These are phyloP conservation scores for Octopus bimaculoides DNA, from an alignment of 1,140 invertebrate genomes.

Conservation along the genomic window DNA sequence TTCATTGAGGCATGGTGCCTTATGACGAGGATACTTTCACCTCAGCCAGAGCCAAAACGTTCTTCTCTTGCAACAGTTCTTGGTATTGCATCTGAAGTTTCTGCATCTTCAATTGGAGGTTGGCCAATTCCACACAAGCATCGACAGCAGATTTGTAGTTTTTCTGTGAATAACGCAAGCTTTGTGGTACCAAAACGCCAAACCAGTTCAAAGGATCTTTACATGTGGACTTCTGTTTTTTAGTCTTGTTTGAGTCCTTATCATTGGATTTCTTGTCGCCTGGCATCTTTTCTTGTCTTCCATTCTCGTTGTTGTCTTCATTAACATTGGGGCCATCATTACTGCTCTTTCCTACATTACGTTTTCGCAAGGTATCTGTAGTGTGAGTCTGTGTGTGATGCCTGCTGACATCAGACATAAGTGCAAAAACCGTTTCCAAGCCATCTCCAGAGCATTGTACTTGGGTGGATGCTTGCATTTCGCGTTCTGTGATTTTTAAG, in stretches of 20 bases:
- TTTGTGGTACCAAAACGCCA: constrained; percentile 46
- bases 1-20: too few species aligned
- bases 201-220: constrained; percentile 45
- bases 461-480: constrained; percentile 27
- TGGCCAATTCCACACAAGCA: constrained; percentile 23
- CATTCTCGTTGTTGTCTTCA: not conserved
- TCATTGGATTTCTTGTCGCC: not conserved
- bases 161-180: constrained; percentile 35
- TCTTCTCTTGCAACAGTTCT: not conserved
- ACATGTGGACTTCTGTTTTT: not conserved
- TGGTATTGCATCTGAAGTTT: not conserved
- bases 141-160: constrained; percentile 32
- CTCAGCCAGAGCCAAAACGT: not conserved
- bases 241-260: constrained; percentile 25
- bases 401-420: not conserved
- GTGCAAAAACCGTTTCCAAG: not conserved
- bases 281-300: not conserved
- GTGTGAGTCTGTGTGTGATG: not conserved
- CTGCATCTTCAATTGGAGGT: constrained; percentile 15
- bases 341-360: not conserved
- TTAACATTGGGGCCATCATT: not conserved
- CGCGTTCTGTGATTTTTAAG: constrained; percentile 28
- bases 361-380: constrained; percentile 12
- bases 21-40: not conserved
- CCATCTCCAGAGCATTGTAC: constrained; percentile 13